These are phyloP conservation scores for Danio aesculapii DNA, from an alignment of 2,797 vertebrate genomes.

Conservation along the genomic window DNA sequence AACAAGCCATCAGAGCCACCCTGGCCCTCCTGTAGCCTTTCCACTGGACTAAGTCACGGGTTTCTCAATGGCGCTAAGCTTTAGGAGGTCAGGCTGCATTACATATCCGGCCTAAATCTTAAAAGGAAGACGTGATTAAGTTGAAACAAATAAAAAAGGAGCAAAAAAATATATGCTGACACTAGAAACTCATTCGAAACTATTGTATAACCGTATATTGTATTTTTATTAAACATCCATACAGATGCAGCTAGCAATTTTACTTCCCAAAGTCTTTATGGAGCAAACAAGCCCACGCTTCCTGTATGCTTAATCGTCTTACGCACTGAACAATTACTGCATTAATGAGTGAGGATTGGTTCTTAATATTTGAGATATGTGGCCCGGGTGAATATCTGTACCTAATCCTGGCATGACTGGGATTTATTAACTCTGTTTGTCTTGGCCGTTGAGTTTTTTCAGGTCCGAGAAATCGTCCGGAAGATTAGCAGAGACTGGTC, in stretches of 20 bases:
- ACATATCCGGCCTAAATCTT: constrained; percentile 71
- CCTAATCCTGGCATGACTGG: constrained; percentile 75
- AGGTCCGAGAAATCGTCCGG: constrained; percentile 16
- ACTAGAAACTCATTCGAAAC: not conserved
- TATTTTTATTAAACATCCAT: too few relatives aligned
- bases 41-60: constrained; percentile 67
- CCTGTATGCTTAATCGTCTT: constrained; percentile 64
- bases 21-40: too few relatives aligned
- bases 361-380: constrained; percentile 63
- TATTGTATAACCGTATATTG: too few relatives aligned
- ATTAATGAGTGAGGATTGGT: constrained; percentile 70
- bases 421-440: constrained; percentile 77
- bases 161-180: not conserved
- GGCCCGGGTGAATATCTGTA: constrained; percentile 72
- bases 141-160: constrained; percentile 47
- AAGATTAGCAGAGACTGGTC: constrained; percentile 31
- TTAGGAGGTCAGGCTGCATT: constrained; percentile 70
- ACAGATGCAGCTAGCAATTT: too few relatives aligned
- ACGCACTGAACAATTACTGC: constrained; percentile 74
- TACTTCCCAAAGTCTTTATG: too few relatives aligned
- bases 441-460: constrained; percentile 68
- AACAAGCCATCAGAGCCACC: too few relatives aligned
- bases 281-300: constrained; percentile 28
- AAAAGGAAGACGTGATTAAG: constrained; percentile 65
- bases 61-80: constrained; percentile 67